phyloP scores from a whole-genome alignment of 2,888 invertebrate species.

The Aproaerema taeniolella region DNA sequence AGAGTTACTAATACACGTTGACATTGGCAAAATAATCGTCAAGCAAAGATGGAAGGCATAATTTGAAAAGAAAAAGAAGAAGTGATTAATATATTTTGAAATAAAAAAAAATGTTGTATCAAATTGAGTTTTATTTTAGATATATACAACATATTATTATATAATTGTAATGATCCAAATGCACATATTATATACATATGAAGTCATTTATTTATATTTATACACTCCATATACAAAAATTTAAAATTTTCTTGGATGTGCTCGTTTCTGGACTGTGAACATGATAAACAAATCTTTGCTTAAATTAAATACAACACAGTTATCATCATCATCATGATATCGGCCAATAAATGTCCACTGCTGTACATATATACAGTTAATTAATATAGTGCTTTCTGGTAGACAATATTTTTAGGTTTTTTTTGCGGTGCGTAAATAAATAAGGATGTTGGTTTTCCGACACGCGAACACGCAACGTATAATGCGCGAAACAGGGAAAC shows the following conservation, averaged over 20 bases:
- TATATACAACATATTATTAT: too few relatives aligned
- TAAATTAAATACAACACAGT: neutral
- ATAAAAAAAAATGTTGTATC: too few relatives aligned
- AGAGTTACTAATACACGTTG: slow-evolving; percentile 17
- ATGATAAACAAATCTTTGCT: neutral
- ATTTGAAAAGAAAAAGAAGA: too few relatives aligned
- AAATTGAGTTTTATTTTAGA: too few relatives aligned
- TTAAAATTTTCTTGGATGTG: neutral
- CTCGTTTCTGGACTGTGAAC: neutral
- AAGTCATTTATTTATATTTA: too few relatives aligned
- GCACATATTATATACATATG: too few relatives aligned
- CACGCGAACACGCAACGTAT: slow-evolving; percentile 26
- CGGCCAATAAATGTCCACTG: slow-evolving; percentile 1
- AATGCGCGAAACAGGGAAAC: slow-evolving; percentile 22
- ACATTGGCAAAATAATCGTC: slow-evolving; percentile 16
- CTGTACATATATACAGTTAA: slow-evolving; percentile 2
- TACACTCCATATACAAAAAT: too few relatives aligned
- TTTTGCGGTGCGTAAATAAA: slow-evolving; percentile 22
- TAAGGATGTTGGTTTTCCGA: slow-evolving; percentile 22
- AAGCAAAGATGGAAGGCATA: slow-evolving; percentile 14
- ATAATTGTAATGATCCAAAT: too few relatives aligned
- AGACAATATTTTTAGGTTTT: slow-evolving; percentile 20
- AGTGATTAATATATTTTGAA: too few relatives aligned
- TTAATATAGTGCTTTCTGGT: slow-evolving; percentile 15
- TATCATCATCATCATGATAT: slow-evolving; percentile 2